A percentile compares a stretch with the other conserved stretches of the same genome.
These are phyloP conservation scores for Hydrophis major DNA, from an alignment of 2,797 vertebrate genomes.

Conservation along the genomic window DNA sequence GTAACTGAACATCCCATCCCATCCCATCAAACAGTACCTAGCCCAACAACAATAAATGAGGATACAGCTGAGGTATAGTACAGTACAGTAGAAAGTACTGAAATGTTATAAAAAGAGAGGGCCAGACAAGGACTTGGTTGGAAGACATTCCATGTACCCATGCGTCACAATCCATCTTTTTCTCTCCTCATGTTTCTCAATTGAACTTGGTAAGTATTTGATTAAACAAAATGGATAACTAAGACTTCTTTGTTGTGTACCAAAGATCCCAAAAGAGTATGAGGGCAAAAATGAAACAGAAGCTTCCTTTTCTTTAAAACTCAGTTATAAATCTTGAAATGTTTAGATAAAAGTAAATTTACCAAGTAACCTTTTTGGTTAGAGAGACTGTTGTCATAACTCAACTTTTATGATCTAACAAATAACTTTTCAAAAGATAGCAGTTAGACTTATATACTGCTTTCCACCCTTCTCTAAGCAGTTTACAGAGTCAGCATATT, in stretches of 20 bases:
- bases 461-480: too few relatives aligned
- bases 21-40: not conserved
- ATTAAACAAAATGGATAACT: not conserved
- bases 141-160: not conserved
- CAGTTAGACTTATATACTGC: too few relatives aligned
- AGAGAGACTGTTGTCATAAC: not conserved
- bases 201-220: not conserved
- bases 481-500: too few relatives aligned
- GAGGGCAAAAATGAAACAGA: not conserved
- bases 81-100: not conserved
- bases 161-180: not conserved
- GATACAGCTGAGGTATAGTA: not conserved
- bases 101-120: not conserved
- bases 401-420: not conserved
- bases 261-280: not conserved
- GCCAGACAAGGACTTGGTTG: not conserved
- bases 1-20: not conserved
- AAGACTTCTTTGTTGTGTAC: not conserved
- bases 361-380: not conserved
- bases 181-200: not conserved
- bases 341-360: not conserved
- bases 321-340: not conserved
- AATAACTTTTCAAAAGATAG: not conserved
- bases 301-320: not conserved
- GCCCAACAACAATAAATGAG: not conserved